Conservation (phyloP, 1,140 invertebrate genomes). For the Rhyzopertha dominica region DNA sequence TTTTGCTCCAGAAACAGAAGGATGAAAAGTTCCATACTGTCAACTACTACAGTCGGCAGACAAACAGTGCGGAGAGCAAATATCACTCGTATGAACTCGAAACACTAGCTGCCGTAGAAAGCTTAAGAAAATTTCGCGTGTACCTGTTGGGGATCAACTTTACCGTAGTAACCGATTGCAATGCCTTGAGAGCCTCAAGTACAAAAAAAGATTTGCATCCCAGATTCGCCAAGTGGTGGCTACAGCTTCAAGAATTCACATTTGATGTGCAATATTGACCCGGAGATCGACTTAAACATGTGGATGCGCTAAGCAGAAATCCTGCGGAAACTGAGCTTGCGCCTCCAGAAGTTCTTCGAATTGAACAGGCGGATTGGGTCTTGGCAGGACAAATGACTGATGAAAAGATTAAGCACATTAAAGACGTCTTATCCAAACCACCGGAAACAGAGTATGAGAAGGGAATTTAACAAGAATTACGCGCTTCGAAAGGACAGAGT, state of each 20-base stretch:
- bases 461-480: slow-evolving; percentile 30
- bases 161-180: slow-evolving; percentile 37
- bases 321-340: not conserved
- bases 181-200: slow-evolving; percentile 25
- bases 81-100: slow-evolving; percentile 41
- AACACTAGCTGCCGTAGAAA: slow-evolving; percentile 38
- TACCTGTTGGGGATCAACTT: slow-evolving; percentile 43
- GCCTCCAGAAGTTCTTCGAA: slow-evolving; percentile 6
- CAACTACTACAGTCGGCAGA: slow-evolving; percentile 22
- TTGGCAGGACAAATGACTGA: slow-evolving; percentile 20
- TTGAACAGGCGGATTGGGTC: slow-evolving; percentile 19
- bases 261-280: slow-evolving; percentile 24
- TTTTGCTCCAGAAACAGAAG: slow-evolving; percentile 36
- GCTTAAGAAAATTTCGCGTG: slow-evolving; percentile 39
- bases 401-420: slow-evolving; percentile 12
- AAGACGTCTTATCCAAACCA: slow-evolving; percentile 12
- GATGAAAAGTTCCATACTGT: slow-evolving; percentile 13
- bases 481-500: slow-evolving; percentile 28
- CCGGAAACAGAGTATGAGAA: slow-evolving; percentile 20
- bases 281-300: slow-evolving; percentile 25
- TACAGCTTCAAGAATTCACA: slow-evolving; percentile 31
- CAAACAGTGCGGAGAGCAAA: slow-evolving; percentile 18
- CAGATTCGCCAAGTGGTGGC: slow-evolving; percentile 30
- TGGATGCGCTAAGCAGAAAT: slow-evolving; percentile 28
- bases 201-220: slow-evolving; percentile 22